Base-by-base conservation (phyloP, 1,140 invertebrate species). In the Eurosta solidaginis region DNA sequence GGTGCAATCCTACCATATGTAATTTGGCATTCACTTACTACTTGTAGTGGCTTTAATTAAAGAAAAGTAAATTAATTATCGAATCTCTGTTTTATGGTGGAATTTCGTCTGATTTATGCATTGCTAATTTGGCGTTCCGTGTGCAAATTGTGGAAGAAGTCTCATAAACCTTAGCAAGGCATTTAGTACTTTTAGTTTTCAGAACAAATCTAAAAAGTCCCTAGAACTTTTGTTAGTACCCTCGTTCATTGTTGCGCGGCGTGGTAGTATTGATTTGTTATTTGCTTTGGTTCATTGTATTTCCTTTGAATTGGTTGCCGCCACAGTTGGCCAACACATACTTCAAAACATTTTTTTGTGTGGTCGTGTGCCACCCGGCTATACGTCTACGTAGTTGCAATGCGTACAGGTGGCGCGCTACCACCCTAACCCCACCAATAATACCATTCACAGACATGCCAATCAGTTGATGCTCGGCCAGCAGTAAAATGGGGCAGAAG, bases 241-340 rank as follows among this genome's bases (percentile, higher is more conserved):
- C 29, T 29, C n/a, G 54, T 7, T 54, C 12, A 27, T 54, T 6
- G 20, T 22, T 54, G 50, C 25, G 50, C 4, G 12, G 10, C 22
- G 3, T 36, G 14, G 29, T 36, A 59, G 12, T 59, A 59, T 59
- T 59, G 54, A 59, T 59, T 59, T 59, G 33, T 59, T 36, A 29
- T 59, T 59, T 27, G 54, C 6, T 33, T 59, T 59, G 54, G 54
- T 59, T 59, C 54, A 59, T n/a, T 59, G 54, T 59, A 29, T 59
- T 59, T 29, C 54, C 54, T 33, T 9, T 36, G 17, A 33, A 59
- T 59, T 33, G 29, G 22, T 22, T 29, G 22, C 54, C 17, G 29
- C 54, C 27, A 36, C 54, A 33, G 17, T 59, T 59, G 54, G 27
- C 14, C 14, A 33, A 25, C 54, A 5, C n/a, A 33, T 33, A 17